phyloP scores from a whole-genome alignment of 2,113 vertebrate species.

The Amphilophus citrinellus region DNA sequence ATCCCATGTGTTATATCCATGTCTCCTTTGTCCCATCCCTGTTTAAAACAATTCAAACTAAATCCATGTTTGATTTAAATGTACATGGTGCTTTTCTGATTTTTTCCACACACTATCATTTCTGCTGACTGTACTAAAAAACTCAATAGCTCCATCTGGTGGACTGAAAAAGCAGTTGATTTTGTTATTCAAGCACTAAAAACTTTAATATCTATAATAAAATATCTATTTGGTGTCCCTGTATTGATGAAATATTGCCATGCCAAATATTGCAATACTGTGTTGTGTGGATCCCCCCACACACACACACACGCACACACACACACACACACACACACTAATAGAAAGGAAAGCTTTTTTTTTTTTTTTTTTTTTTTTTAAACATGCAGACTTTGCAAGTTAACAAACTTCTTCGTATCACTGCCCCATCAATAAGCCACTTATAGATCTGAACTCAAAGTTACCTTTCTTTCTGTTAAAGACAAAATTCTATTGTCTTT shows the following conservation, averaged over 20 bases:
- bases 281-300: no score
- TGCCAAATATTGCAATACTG: not conserved
- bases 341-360: not conserved
- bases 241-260: accelerated
- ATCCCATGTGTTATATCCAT: not conserved
- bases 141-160: not conserved
- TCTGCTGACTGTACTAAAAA: not conserved
- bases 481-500: not conserved
- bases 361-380: not conserved
- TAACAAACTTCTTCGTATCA: not conserved
- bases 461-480: not conserved
- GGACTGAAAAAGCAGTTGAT: not conserved
- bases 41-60: no score
- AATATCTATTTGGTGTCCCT: no score
- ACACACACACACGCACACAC: no score
- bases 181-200: not conserved
- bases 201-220: not conserved
- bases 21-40: not conserved
- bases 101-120: not conserved
- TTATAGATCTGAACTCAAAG: not conserved
- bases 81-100: not conserved
- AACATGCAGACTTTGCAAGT: not conserved
- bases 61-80: not conserved
- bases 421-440: not conserved
- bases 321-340: no score